A percentile compares a stretch with the other conserved stretches of the same genome.
Conservation (phyloP, 2,797 vertebrate species). For the Avahi laniger region DNA sequence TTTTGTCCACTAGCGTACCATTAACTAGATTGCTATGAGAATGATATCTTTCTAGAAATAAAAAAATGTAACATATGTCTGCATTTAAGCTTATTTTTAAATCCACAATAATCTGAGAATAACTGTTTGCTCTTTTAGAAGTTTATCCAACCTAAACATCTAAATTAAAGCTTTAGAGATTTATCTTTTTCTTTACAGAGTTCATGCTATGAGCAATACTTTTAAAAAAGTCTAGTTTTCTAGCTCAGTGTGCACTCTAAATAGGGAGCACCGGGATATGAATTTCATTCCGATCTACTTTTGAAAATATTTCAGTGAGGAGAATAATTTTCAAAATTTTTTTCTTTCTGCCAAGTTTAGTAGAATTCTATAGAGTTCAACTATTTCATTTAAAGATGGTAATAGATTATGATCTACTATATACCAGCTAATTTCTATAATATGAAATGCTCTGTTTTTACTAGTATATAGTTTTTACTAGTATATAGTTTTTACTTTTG, state of each 20-base stretch:
- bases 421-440: conserved; percentile 48
- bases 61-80: not conserved
- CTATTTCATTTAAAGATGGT: not conserved
- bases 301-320: conserved; percentile 24
- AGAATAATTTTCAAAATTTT: conserved; percentile 53
- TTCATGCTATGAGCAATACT: not conserved
- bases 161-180: conserved; percentile 43
- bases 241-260: not conserved
- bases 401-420: conserved; percentile 54
- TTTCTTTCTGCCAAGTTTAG: conserved; percentile 31
- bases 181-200: not conserved
- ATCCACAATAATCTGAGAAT: conserved; percentile 9
- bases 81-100: conserved; percentile 51
- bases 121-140: conserved; percentile 37
- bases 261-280: not conserved
- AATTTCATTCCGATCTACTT: conserved; percentile 44
- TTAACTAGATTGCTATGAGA: conserved; percentile 26
- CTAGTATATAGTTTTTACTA: not conserved
- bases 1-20: not conserved
- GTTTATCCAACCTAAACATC: not conserved
- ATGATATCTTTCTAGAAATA: not conserved
- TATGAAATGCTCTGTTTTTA: conserved; percentile 32
- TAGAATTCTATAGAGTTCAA: not conserved
- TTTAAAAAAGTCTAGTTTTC: not conserved
- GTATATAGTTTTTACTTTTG: not conserved